Conservation (phyloP, 2,113 vertebrate genomes). For the Siniperca chuatsi region DNA sequence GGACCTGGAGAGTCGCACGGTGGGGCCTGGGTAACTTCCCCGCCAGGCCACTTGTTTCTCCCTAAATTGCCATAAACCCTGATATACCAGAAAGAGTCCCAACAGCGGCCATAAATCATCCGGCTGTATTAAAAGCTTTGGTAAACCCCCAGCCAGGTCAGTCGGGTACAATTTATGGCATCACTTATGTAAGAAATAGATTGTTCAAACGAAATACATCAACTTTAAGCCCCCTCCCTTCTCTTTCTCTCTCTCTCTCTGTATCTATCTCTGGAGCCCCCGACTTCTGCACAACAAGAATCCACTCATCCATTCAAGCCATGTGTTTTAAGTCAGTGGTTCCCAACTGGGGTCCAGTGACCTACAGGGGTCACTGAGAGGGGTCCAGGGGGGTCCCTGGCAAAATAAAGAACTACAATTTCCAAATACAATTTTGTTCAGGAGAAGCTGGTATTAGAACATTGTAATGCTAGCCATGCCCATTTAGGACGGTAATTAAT, state of each 20-base stretch:
- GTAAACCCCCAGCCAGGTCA: slow-evolving; percentile 69
- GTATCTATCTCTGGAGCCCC: slow-evolving; percentile 14
- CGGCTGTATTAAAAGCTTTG: slow-evolving; percentile 70
- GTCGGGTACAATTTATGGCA: slow-evolving; percentile 70
- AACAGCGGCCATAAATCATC: slow-evolving; percentile 72
- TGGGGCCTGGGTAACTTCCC: slow-evolving; percentile 28
- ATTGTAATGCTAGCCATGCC: neutral
- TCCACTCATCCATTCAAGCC: slow-evolving; percentile 55
- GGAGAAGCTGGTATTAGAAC: neutral
- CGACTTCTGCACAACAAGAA: slow-evolving; percentile 47
- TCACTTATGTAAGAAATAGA: slow-evolving; percentile 72
- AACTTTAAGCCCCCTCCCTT: slow-evolving; percentile 33
- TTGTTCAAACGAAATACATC: slow-evolving; percentile 75
- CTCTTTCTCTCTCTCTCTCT: neutral
- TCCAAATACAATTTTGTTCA: slow-evolving; percentile 1
- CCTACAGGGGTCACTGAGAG: slow-evolving; percentile 53
- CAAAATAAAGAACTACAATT: slow-evolving; percentile 34
- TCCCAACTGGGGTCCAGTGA: slow-evolving; percentile 59
- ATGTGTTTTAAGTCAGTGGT: slow-evolving; percentile 70
- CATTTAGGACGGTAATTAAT: neutral
- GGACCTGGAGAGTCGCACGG: slow-evolving; percentile 31
- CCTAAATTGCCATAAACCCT: slow-evolving; percentile 49
- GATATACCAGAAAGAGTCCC: slow-evolving; percentile 48
- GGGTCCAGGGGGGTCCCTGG: slow-evolving; percentile 8
- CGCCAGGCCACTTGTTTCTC: slow-evolving; percentile 29